phyloP scores from a whole-genome alignment of 2,113 vertebrate genomes.

The Paramisgurnus dabryanus region DNA sequence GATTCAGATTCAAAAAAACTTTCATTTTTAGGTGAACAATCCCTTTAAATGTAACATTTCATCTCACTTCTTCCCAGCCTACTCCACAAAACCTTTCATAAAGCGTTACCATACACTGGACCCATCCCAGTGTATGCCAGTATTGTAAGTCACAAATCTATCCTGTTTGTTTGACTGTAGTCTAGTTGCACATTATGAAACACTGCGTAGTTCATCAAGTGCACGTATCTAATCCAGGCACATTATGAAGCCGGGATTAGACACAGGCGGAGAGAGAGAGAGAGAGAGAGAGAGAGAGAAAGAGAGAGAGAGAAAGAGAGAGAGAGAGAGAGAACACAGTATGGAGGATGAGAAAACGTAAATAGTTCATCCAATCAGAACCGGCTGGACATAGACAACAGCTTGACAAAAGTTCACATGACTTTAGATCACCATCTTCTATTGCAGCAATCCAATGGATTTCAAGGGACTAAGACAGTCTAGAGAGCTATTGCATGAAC shows the following conservation, averaged over 20 bases:
- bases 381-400: background rate
- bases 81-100: no score
- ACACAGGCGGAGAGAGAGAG: constrained; percentile 39
- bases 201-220: constrained; percentile 56
- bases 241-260: constrained; percentile 63
- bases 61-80: no score
- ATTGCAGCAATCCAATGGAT: background rate
- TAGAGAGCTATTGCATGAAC: background rate
- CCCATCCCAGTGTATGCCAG: background rate
- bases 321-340: constrained; percentile 20
- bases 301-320: constrained; percentile 10
- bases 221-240: constrained; percentile 51
- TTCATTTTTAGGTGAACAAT: no score
- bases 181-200: constrained; percentile 42
- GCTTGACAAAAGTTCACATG: constrained; percentile 41
- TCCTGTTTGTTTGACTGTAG: constrained; percentile 2
- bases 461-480: background rate
- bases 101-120: no score
- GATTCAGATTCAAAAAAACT: background rate
- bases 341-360: constrained; percentile 61
- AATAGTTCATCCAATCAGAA: constrained; percentile 68
- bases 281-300: constrained; percentile 12
- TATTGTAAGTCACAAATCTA: background rate
- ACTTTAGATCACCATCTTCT: background rate
- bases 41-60: no score